phyloP scores from a whole-genome alignment of 2,888 invertebrate genomes.

The Mongoloraphidia duomilia region DNA sequence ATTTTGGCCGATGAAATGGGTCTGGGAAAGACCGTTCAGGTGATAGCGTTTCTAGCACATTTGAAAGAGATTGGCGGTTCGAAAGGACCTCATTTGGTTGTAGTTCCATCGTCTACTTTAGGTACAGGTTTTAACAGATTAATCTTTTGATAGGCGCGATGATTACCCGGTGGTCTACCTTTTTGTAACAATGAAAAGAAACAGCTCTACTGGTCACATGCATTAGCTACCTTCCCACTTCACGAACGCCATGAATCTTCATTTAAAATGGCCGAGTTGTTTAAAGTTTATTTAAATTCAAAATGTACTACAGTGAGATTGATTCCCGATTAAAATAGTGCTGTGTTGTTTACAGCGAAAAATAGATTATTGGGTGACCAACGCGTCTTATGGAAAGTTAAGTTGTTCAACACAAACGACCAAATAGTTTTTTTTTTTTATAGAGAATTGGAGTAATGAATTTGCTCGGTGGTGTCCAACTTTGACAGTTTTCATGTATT shows the following conservation, averaged over 20 bases:
- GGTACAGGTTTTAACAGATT: constrained; percentile 32
- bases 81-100: constrained; percentile 73
- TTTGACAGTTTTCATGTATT: constrained; percentile 71
- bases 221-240: no score
- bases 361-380: not conserved
- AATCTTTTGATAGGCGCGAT: no score
- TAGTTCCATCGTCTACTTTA: constrained; percentile 92
- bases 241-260: no score
- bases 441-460: constrained; percentile 77
- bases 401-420: not conserved
- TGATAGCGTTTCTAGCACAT: constrained; percentile 83
- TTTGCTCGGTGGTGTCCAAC: constrained; percentile 65
- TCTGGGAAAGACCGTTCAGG: constrained; percentile 84
- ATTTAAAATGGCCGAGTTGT: no score
- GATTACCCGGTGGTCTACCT: no score
- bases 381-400: not conserved
- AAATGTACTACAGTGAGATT: no score
- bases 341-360: not conserved
- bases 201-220: no score
- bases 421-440: constrained; percentile 7
- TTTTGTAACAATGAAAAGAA: no score
- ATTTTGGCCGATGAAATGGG: constrained; percentile 98
- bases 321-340: not conserved
- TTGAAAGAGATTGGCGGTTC: constrained; percentile 64
- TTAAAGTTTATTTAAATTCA: no score